A percentile compares a stretch with the other conserved stretches of the same genome.
Conservation (phyloP, 2,888 invertebrate genomes). For the Amblyteles armatorius region DNA sequence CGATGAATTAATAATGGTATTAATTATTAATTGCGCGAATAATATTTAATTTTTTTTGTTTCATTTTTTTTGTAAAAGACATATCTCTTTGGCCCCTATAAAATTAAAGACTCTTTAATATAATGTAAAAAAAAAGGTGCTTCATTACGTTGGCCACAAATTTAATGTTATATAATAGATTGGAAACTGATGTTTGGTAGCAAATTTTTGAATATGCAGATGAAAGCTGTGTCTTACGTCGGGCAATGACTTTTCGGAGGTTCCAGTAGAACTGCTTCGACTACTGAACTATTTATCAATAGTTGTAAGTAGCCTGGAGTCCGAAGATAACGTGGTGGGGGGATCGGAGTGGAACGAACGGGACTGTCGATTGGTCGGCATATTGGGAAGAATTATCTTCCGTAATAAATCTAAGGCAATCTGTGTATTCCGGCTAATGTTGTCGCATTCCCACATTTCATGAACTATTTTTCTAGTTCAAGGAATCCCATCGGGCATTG, state of each 20-base stretch:
- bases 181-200: not conserved
- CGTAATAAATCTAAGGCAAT: not conserved
- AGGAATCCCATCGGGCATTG: not conserved
- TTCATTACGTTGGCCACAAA: not conserved
- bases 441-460: not conserved
- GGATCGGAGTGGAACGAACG: conserved; percentile 6
- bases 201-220: not conserved
- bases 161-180: not conserved
- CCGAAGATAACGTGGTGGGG: conserved; percentile 23
- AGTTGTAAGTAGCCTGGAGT: conserved; percentile 37
- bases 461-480: conserved; percentile 1
- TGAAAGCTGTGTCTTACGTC: not conserved
- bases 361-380: conserved; percentile 25
- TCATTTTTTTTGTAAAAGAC: not conserved
- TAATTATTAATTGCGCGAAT: no score
- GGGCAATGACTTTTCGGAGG: conserved; percentile 44
- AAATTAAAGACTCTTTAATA: not conserved
- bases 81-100: not conserved
- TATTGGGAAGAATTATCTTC: conserved; percentile 26
- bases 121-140: not conserved
- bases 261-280: conserved; percentile 37
- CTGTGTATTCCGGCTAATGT: not conserved
- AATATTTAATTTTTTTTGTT: no score
- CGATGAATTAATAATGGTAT: no score
- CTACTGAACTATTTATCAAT: conserved; percentile 57